phyloP scores from a whole-genome alignment of 2,113 vertebrate species.

The Catagonus wagneri region DNA sequence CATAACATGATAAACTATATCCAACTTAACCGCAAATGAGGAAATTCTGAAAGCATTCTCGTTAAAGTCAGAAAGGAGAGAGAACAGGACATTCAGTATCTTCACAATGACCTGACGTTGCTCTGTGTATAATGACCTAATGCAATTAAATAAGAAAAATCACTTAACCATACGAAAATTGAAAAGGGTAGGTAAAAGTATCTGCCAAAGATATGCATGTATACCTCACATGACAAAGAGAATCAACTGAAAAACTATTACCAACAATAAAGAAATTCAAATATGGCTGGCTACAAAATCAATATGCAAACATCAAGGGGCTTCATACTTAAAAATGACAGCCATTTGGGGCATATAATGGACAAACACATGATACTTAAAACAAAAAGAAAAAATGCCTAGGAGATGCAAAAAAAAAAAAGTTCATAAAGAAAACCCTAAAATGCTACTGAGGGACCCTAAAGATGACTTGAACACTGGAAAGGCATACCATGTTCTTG shows the following conservation, averaged over 20 bases:
- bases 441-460: not conserved
- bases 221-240: not conserved
- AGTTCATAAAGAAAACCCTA: not conserved
- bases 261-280: constrained; percentile 20
- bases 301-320: constrained; percentile 38
- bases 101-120: not conserved
- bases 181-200: not conserved
- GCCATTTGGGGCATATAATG: constrained; percentile 3
- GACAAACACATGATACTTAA: constrained; percentile 46
- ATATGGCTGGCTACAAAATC: constrained; percentile 31
- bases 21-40: constrained; percentile 21
- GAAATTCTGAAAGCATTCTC: constrained; percentile 26
- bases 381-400: constrained; percentile 51
- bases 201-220: not conserved
- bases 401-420: not conserved
- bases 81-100: not conserved
- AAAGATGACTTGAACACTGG: constrained; percentile 31
- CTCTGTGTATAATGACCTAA: not conserved
- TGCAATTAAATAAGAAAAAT: constrained; percentile 50
- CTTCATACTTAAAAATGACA: constrained; percentile 63
- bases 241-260: constrained; percentile 28
- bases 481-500: not conserved
- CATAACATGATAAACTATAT: constrained; percentile 28
- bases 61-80: constrained; percentile 48
- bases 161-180: constrained; percentile 4